Base-by-base conservation (phyloP, 2,888 invertebrate genomes). In the Erebia aethiops region DNA sequence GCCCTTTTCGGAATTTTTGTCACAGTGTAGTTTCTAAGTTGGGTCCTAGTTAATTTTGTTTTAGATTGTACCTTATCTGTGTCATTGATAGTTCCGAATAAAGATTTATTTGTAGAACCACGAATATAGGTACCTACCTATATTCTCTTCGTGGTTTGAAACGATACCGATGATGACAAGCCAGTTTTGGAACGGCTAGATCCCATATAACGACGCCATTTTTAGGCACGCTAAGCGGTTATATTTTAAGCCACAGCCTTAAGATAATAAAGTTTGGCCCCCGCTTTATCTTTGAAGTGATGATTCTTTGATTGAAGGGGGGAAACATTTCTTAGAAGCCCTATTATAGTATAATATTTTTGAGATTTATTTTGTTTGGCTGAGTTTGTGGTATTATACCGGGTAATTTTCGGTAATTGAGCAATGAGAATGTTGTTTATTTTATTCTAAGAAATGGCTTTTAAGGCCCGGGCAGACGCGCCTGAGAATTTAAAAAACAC, bases 261-360 rank as follows among this genome's bases (percentile, higher is more conserved):
- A n/a, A 64, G 26, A 51, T 51, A 46, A 63, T 64, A 52, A 69
- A 64, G 49, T 56, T 64, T 18, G 41, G 10, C 64, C 60, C 46
- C 62, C 64, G 63, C 69, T 16, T 64, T 69, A 64, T 35, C 57
- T 46, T 68, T 63, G 14, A 35, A 64, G 62, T 49, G 49, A 58
- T 49, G 52, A 64, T 69, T 63, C 64, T 58, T 64, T 51, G 57
- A 63, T 57, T 63, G 62, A 62, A 63, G 58, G 58, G 49, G 49
- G 41, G n/a, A 14, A 21, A 21, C 35, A 51, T 62, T 69, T 46
- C 10, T 56, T 26, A 9, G 51, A 63, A 14, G 16, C 46, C 18
- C 41, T 61, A 46, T 61, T 13, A n/a, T 51, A 10, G 46, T 10
- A 51, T 51, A 46, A 46, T 61, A 46, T 63, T 63, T 57, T 52